Conservation (phyloP, 2,888 invertebrate genomes). For the Neoascia interrupta region DNA sequence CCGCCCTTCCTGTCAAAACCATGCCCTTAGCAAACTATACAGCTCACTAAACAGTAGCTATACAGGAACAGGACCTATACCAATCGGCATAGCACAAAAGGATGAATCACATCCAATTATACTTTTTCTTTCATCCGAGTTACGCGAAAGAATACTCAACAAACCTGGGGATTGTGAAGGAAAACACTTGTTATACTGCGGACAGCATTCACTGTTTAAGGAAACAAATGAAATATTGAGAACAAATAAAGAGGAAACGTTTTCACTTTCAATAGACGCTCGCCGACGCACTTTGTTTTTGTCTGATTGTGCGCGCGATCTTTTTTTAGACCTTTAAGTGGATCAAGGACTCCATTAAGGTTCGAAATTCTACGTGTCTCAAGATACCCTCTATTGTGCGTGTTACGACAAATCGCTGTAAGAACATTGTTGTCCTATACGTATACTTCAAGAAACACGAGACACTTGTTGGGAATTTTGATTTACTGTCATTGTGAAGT, state of each 20-base stretch:
- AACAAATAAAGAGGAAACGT: slow-evolving; percentile 64
- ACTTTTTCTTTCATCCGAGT: slow-evolving; percentile 63
- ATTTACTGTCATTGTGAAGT: slow-evolving; percentile 23
- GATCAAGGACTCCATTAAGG: slow-evolving; percentile 37
- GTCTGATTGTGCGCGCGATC: slow-evolving; percentile 33
- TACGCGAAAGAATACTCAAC: slow-evolving; percentile 24
- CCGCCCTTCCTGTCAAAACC: slow-evolving; percentile 61
- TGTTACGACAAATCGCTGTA: slow-evolving; percentile 56
- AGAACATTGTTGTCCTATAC: slow-evolving; percentile 50
- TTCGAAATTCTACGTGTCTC: slow-evolving; percentile 38
- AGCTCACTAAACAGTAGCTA: slow-evolving; percentile 38
- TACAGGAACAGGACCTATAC: slow-evolving; percentile 63
- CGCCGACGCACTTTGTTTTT: slow-evolving; percentile 47
- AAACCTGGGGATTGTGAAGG: slow-evolving; percentile 2
- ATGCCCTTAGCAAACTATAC: slow-evolving; percentile 18
- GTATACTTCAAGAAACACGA: slow-evolving; percentile 60
- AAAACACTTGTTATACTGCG: slow-evolving; percentile 53
- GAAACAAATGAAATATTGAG: slow-evolving; percentile 57
- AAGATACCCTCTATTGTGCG: slow-evolving; percentile 60
- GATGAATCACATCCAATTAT: slow-evolving; percentile 36
- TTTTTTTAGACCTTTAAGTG: slow-evolving; percentile 38
- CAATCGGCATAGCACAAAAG: slow-evolving; percentile 50
- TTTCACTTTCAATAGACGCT: slow-evolving; percentile 66
- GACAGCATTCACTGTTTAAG: slow-evolving; percentile 37
- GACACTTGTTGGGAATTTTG: slow-evolving; percentile 54